These are phyloP conservation scores for Hycleus cichorii DNA, from an alignment of 1,140 invertebrate species.

Conservation along the genomic window DNA sequence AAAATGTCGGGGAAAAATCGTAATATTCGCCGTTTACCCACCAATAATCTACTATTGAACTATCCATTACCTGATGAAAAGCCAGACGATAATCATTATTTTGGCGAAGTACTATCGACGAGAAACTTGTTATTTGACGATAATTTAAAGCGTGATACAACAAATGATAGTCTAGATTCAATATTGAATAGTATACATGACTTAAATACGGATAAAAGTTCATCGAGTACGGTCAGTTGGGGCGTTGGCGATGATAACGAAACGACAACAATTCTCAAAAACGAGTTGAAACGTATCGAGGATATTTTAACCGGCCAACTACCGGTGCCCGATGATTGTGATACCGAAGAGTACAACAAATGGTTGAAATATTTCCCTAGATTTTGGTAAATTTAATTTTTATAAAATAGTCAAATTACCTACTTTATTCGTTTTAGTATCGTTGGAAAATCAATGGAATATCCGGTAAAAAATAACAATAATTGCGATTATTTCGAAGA, in stretches of 20 bases:
- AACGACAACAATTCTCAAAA: constrained; percentile 21
- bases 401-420: neutral
- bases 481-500: constrained; percentile 8
- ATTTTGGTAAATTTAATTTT: constrained; percentile 17
- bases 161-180: neutral
- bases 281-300: constrained; percentile 29
- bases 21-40: neutral
- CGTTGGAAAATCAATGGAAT: neutral
- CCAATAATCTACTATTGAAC: neutral
- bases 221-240: constrained; percentile 33
- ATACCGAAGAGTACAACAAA: constrained; percentile 26
- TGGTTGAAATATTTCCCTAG: constrained; percentile 31
- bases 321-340: constrained; percentile 22
- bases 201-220: constrained; percentile 15
- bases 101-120: neutral
- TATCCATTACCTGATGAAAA: neutral
- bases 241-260: constrained; percentile 29
- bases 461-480: neutral
- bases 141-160: neutral
- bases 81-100: neutral
- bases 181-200: neutral
- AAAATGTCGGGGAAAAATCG: too few species aligned
- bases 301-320: constrained; percentile 24
- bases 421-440: constrained; percentile 12
- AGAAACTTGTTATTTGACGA: neutral